A percentile compares a stretch with the other conserved stretches of the same genome.
phyloP scores from a whole-genome alignment of 1,140 invertebrate genomes.

The Spodoptera litura region DNA sequence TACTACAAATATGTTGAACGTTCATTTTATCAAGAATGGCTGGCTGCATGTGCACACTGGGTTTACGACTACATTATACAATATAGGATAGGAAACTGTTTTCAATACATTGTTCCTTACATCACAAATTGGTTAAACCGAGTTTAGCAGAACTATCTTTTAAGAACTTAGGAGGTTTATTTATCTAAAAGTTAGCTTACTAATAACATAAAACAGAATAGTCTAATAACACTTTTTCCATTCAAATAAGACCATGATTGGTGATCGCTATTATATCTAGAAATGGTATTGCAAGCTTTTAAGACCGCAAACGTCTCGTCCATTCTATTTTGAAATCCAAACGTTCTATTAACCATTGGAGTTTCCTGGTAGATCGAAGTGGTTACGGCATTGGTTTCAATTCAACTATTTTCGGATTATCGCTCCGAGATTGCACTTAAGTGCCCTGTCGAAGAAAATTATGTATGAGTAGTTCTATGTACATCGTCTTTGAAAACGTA shows the following conservation, averaged over 20 bases:
- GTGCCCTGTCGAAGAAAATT: neutral
- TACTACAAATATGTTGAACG: conserved; percentile 41
- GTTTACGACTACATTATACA: neutral
- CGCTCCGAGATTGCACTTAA: conserved; percentile 2
- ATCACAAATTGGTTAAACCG: too few relatives aligned
- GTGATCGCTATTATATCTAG: too few relatives aligned
- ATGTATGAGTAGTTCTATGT: neutral
- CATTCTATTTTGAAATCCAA: conserved; percentile 10
- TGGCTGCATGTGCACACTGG: conserved; percentile 20
- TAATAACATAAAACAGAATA: too few relatives aligned
- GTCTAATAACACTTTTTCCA: too few relatives aligned
- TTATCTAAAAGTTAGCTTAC: too few relatives aligned
- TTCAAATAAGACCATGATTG: too few relatives aligned
- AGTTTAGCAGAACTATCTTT: too few relatives aligned
- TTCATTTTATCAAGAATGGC: conserved; percentile 33
- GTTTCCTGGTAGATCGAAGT: conserved; percentile 5
- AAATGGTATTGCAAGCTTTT: too few relatives aligned
- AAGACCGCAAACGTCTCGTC: neutral
- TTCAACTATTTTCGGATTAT: conserved; percentile 22
- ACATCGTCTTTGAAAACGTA: too few relatives aligned
- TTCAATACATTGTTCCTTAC: neutral
- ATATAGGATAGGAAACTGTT: neutral
- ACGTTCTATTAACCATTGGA: conserved; percentile 8
- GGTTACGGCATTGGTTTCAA: conserved; percentile 8
- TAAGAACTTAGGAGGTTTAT: too few relatives aligned